Evolutionary conservation across 2,797 vertebrate genomes (phyloP), one percentile per base, ranked within the genome.

Genomic region (Threskiornis aethiopicus): DNA sequence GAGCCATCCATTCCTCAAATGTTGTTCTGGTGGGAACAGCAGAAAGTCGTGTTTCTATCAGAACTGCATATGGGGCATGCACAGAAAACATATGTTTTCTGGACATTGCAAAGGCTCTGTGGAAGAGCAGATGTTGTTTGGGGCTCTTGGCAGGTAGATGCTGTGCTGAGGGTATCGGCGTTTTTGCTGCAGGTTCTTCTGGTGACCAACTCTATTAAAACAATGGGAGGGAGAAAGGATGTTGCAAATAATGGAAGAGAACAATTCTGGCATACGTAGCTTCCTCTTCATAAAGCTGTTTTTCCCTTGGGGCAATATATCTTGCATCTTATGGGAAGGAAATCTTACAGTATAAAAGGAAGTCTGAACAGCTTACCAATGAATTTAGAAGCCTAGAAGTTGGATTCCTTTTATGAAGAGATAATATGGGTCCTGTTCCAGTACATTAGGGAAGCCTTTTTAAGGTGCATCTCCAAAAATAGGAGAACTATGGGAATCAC

Each of bases 201-300:
- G 85, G 54, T 93, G 92, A 90, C 91, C 94, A 65, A 22, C 52
- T 80, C 82, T 87, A 69, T 91, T 96, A 77, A 96, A 96, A 93
- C 90, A 91, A 92, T 92, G 55, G 58, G 58, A 91, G 79, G 42
- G 91, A 72, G 91, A 93, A 91, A 77, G 84, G 90, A 96, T 88
- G 91, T 94, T 84, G 44, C 41, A 72, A 93, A 49, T 95, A 87
- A 91, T 94, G 82, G 79, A 76, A 77, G 82, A 86, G 89, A 97
- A 95, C 93, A 96, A 91, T 96, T 91, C 91, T 96, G 94, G 95
- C 94, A 91, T 66, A 73, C 0, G 0, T 39, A 79, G 54, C 87
- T 97, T 96, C 95, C 91, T 94, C 84, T 97, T 96, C 92, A 64
- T 90, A 95, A 96, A 93, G 80, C 91, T 91, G 76, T 61, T 93